Percentiles rank a stretch among this genome's conserved stretches.
Evolutionary conservation across 2,113 vertebrate species (phyloP).

Genomic region (Morone saxatilis): DNA sequence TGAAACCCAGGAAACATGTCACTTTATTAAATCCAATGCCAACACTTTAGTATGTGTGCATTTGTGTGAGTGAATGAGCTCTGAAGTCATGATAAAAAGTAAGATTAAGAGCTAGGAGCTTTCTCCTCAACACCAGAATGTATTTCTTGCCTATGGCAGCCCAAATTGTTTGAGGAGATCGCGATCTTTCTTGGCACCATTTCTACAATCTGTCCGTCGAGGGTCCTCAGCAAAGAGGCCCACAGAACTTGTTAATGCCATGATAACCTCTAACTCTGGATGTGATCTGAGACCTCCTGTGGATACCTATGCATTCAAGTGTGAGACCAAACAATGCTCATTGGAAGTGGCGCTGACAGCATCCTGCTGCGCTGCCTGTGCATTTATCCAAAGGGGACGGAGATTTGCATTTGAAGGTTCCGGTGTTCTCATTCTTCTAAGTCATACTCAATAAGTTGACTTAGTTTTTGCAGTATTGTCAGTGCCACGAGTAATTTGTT

Average conservation of each 20-base stretch:
- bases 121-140: neutral
- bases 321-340: constrained; percentile 52
- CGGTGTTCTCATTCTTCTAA: constrained; percentile 13
- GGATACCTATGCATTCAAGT: constrained; percentile 56
- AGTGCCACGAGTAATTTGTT: neutral
- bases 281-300: constrained; percentile 57
- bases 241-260: constrained; percentile 51
- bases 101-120: neutral
- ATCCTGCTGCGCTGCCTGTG: constrained; percentile 51
- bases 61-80: constrained; percentile 9
- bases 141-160: neutral
- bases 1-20: constrained; percentile 37
- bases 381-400: constrained; percentile 5
- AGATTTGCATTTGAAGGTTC: neutral
- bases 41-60: constrained; percentile 5
- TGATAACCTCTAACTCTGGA: constrained; percentile 61
- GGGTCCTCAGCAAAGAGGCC: constrained; percentile 20
- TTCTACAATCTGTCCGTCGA: neutral
- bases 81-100: constrained; percentile 31
- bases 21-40: constrained; percentile 34
- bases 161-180: constrained; percentile 1
- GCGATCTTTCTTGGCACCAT: constrained; percentile 17
- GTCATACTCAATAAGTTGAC: constrained; percentile 7
- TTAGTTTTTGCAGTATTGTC: neutral
- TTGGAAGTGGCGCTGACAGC: constrained; percentile 50